These are phyloP conservation scores for Macquaria ambigua DNA, from an alignment of 2,113 vertebrate species.

Conservation along the genomic window DNA sequence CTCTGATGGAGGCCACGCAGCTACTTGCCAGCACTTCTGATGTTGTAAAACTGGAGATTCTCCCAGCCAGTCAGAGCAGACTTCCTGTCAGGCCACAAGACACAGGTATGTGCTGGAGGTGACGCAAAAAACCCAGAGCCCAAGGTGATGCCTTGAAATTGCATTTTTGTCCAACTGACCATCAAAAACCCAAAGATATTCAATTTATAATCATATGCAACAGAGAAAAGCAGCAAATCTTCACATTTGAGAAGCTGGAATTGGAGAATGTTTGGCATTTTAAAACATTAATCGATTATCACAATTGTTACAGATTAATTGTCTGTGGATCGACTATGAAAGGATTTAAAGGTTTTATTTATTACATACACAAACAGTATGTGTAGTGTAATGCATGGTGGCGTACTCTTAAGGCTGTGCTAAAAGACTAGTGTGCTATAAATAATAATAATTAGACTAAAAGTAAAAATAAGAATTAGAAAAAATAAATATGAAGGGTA, in stretches of 20 bases:
- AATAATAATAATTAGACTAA: neutral
- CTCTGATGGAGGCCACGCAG: slow-evolving; percentile 93
- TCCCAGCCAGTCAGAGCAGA: slow-evolving; percentile 89
- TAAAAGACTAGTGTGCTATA: neutral
- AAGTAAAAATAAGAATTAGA: neutral
- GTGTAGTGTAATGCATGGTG: no score
- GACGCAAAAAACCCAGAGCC: neutral
- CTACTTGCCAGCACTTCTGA: slow-evolving; percentile 90
- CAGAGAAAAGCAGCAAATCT: neutral
- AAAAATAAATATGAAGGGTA: neutral
- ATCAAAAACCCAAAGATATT: neutral
- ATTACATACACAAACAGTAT: no score
- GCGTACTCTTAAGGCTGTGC: no score
- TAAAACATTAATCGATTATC: neutral
- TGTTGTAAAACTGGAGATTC: slow-evolving; percentile 91
- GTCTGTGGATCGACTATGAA: neutral
- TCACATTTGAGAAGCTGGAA: neutral
- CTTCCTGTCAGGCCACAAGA: slow-evolving; percentile 89
- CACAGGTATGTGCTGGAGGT: slow-evolving; percentile 85
- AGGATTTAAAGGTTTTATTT: no score
- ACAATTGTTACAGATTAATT: neutral
- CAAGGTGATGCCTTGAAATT: neutral
- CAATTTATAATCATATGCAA: neutral
- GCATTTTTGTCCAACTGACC: neutral
- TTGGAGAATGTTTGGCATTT: no score